Conservation (phyloP, 2,113 vertebrate genomes). For the Hippolais icterina region DNA sequence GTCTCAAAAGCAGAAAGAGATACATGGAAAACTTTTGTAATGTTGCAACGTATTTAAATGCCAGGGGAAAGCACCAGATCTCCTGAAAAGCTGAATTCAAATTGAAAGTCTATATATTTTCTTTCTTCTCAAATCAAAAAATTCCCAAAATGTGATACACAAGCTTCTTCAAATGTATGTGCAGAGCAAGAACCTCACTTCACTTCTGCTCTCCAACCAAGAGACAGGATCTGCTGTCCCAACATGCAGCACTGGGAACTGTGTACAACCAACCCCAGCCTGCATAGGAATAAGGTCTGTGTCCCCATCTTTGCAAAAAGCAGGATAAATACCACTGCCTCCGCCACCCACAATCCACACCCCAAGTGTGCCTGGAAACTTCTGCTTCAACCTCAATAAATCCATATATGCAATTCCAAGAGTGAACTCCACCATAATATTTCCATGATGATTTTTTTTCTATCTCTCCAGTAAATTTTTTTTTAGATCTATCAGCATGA, state of each 20-base stretch:
- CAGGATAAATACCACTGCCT: background rate
- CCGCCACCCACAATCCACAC: background rate
- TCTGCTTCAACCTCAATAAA: background rate
- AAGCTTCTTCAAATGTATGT: background rate
- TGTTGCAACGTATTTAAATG: background rate
- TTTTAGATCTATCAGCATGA: background rate
- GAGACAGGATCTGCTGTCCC: background rate
- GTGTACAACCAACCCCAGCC: fast-evolving
- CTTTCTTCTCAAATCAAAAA: background rate
- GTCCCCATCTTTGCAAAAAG: background rate
- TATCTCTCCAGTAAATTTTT: background rate
- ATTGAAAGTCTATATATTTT: background rate
- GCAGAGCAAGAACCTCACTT: background rate
- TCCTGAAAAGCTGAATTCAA: background rate
- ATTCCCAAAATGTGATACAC: background rate
- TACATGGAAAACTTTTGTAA: background rate
- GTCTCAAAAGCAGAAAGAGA: background rate
- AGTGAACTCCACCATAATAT: background rate
- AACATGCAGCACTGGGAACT: background rate
- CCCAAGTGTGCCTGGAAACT: background rate
- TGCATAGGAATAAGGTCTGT: fast-evolving
- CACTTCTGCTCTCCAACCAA: background rate
- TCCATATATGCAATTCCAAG: background rate
- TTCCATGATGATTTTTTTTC: background rate
- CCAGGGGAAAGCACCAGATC: background rate